Evolutionary conservation across 2,113 vertebrate species (phyloP).

Genomic region (Gymnogyps californianus): DNA sequence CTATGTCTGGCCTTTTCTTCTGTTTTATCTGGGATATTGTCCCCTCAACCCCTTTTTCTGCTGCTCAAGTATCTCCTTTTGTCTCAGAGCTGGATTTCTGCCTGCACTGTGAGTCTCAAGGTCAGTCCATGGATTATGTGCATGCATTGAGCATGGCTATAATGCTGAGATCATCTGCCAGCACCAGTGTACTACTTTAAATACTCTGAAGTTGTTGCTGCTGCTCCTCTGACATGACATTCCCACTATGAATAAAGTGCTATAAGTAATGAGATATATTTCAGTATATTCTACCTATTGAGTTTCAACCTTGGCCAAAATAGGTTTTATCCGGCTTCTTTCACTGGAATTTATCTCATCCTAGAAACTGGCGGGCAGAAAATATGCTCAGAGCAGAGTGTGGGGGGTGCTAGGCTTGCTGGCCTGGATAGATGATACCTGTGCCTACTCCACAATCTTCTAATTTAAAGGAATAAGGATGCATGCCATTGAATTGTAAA

Average conservation of each 20-base stretch:
- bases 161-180: neutral
- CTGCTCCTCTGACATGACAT: neutral
- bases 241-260: neutral
- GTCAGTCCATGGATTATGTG: constrained; percentile 77
- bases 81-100: constrained; percentile 88
- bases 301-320: neutral
- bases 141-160: neutral
- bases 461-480: neutral
- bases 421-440: neutral
- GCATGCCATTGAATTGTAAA: neutral
- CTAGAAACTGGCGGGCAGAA: neutral
- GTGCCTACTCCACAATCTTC: neutral
- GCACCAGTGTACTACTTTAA: neutral
- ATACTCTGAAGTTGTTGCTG: neutral
- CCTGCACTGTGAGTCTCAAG: constrained; percentile 88
- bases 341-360: neutral
- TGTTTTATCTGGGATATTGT: constrained; percentile 46
- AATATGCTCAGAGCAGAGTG: neutral
- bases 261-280: neutral
- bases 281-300: neutral
- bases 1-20: constrained; percentile 33
- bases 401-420: neutral
- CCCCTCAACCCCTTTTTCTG: constrained; percentile 51
- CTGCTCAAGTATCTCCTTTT: constrained; percentile 85
- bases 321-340: neutral